phyloP scores from a whole-genome alignment of 2,797 vertebrate genomes.

The Hoplostethus mediterraneus region DNA sequence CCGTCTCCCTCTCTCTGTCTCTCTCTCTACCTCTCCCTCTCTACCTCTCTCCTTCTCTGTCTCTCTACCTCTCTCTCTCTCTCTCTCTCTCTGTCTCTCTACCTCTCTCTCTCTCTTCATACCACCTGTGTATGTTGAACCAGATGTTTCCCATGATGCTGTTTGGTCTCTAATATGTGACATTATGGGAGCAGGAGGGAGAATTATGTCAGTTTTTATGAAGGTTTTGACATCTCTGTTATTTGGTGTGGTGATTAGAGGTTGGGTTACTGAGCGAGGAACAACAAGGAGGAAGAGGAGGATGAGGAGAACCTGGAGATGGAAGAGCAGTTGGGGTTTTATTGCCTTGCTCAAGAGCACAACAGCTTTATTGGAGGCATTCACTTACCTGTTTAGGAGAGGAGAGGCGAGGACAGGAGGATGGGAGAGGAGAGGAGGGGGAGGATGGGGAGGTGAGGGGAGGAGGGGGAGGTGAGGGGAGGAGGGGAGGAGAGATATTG shows the following conservation, averaged over 20 bases:
- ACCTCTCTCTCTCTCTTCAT: neutral
- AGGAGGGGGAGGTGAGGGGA: conserved; percentile 2
- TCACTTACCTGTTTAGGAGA: too few relatives aligned
- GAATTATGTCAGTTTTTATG: conserved; percentile 70
- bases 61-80: neutral
- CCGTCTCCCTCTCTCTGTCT: neutral
- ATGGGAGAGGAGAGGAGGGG: too few relatives aligned
- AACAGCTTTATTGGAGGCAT: too few relatives aligned
- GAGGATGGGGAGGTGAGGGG: conserved; percentile 1
- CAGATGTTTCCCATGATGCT: conserved; percentile 76
- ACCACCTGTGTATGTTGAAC: conserved; percentile 66
- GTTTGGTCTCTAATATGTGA: conserved; percentile 63
- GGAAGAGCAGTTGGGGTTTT: too few relatives aligned
- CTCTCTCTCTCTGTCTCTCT: conserved; percentile 4
- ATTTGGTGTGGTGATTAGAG: conserved; percentile 67
- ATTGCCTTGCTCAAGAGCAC: too few relatives aligned
- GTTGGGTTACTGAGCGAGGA: conserved; percentile 32
- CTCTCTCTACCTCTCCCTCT: neutral
- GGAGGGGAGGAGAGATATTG: neutral
- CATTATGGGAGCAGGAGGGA: conserved; percentile 60
- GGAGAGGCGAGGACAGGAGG: too few relatives aligned
- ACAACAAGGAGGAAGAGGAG: too few relatives aligned
- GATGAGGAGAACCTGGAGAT: too few relatives aligned
- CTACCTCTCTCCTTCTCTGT: neutral
- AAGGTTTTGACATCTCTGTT: conserved; percentile 53